A percentile compares a stretch with the other conserved stretches of the same genome.
phyloP scores from a whole-genome alignment of 2,797 vertebrate genomes.

The Xenops minutus region DNA sequence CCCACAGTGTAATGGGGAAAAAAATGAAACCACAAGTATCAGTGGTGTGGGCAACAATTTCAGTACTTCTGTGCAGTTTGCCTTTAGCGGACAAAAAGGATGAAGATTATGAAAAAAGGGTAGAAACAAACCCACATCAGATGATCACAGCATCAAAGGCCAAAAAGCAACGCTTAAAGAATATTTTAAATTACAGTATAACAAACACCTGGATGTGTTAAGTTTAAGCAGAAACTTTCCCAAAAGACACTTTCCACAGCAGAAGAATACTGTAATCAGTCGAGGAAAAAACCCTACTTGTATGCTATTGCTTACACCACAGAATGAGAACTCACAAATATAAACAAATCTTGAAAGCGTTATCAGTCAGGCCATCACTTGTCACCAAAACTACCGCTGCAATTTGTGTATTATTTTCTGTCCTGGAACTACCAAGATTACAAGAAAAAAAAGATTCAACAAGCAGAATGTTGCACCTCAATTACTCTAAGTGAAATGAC shows the following conservation, averaged over 20 bases:
- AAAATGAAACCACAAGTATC: not conserved
- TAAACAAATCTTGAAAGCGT: not conserved
- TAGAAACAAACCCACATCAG: constrained; percentile 43
- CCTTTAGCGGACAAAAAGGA: constrained; percentile 54
- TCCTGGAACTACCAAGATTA: not conserved
- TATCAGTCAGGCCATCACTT: not conserved
- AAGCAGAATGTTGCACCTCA: not conserved
- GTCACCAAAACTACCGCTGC: not conserved
- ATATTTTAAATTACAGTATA: not conserved
- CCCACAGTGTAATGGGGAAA: not conserved
- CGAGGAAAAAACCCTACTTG: not conserved
- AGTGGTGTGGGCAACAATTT: not conserved
- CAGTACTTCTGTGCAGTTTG: constrained; percentile 56
- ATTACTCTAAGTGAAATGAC: not conserved
- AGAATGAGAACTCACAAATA: not conserved
- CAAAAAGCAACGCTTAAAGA: constrained; percentile 38
- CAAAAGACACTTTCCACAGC: not conserved
- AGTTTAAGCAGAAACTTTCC: not conserved
- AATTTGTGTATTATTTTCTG: not conserved
- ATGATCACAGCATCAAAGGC: constrained; percentile 34
- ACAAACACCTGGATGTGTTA: not conserved
- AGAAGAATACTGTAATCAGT: not conserved
- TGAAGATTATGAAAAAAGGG: constrained; percentile 55
- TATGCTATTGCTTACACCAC: not conserved
- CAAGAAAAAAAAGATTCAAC: not conserved